Evolutionary conservation across 2,113 vertebrate genomes (phyloP), one percentile per base, ranked within the genome.

Genomic region (Erinaceus europaeus): DNA sequence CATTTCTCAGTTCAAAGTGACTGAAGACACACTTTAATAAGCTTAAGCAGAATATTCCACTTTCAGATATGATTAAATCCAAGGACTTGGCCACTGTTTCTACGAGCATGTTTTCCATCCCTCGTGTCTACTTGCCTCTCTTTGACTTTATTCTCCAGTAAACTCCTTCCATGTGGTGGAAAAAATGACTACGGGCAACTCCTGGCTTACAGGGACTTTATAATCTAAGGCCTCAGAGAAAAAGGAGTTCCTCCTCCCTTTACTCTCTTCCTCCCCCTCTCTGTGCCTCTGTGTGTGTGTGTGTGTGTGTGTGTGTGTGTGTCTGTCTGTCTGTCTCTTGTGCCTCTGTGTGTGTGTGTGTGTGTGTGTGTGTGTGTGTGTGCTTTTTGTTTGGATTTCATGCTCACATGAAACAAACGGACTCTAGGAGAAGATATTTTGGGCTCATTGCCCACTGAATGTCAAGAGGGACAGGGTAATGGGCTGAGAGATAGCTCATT

Each of bases 111-210:
- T 78, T 85, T 78, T 75, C 46, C 15, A 27, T 78, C 55, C 89
- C 42, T 50, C 17, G 11, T 91, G 50, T 81, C 80, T 59, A 11
- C 62, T 91, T 69, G 67, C 73, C 46, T 90, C 61, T 72, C 65
- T 48, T 69, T 76, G 52, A 14, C 68, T 73, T 91, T 73, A 48
- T 76, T 83, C 5, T 69, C 50, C 40, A 25, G 38, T 79, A 72
- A 72, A 68, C n/a, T 68, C 44, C 79, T 61, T 46, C 32, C 52
- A 12, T 46, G 50, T 80, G 23, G 14, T 61, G n/a, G 38, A 67
- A 85, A 76, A 78, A 42, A 32, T 44, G 42, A 77, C 29, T n/a
- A 20, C 17, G 50, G 36, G 27, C 52, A 92, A 40, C 32, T 42
- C 9, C 27, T 84, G 61, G 21, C 40, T 88, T 29, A 36, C 13